Evolutionary conservation across 2,113 vertebrate genomes (phyloP), one percentile per base, ranked within the genome.

Genomic region (Myrmophylax atrothorax): DNA sequence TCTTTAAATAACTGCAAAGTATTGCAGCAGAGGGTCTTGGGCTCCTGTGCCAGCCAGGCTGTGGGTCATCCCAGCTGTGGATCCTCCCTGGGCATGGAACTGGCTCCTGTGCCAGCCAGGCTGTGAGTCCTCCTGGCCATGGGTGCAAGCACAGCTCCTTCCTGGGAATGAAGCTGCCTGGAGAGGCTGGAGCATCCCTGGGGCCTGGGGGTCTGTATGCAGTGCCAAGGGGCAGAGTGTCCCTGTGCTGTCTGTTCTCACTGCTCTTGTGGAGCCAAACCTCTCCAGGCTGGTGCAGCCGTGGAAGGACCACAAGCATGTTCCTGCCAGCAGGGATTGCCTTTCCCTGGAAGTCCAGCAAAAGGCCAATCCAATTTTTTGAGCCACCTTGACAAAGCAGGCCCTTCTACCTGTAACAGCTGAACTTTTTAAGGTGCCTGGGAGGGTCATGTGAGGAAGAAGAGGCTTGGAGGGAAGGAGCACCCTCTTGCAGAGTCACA

Each of bases 1-100:
- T 81, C 89, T 79, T 84, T 82, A 89, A 87, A 92, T 87, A 89
- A 94, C 87, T 63, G 46, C 52, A n/a, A 63, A 88, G 55, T 68
- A 17, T 53, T 67, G 28, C 40, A 47, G 55, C 42, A 82, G 38
- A 63, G 63, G 64, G n/a, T 38, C 68, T 47, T 17, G 2, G 1
- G 40, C 69, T 70, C 1, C 60, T 50, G 29, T 77, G 52, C 68
- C 76, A 55, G 50, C 80, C n/a, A 2, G 67, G 87, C 73, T 38
- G 28, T 53, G 35, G 64, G 52, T 47, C 35, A 22, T n/a, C 60
- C 82, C 9, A 4, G 53, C 56, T 33, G 2, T 4, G 66, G 35
- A 60, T 42, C 56, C 44, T 15, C n/a, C 60, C 82, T 8, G 5
- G 49, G 50, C 31, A 1, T 5, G 64, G 49, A 7, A 14, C 38